Evolutionary conservation across 1,140 invertebrate genomes (phyloP), one percentile per base, ranked within the genome.

Genomic region (Drosophila erecta): DNA sequence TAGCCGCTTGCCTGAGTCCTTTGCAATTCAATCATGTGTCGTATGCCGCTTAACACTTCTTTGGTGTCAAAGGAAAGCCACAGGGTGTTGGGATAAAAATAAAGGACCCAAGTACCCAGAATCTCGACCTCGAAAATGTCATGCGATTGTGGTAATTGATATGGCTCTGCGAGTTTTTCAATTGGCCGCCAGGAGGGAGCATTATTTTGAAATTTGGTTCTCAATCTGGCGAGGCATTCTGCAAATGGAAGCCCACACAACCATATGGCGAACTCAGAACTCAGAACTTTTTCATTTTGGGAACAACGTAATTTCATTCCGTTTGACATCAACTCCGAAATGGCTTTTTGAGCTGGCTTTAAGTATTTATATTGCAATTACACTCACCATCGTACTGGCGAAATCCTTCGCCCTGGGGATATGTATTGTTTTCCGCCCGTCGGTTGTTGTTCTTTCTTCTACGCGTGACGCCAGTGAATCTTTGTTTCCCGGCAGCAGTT

Each of bases 281-380:
- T 55, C 78, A 70, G 60, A 86, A 83, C 46, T 86, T 86, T 81
- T 75, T n/a, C 41, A 44, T 62, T 71, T 71, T 43, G 58, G 66
- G 66, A 87, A 79, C 22, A 73, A 74, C 51, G 73, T 64, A 77
- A 83, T 83, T 87, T 65, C 50, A 60, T 72, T 67, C 67, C 46
- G 65, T 67, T 69, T 86, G 58, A 72, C 79, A 72, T 81, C 60
- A 62, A 51, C 51, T 79, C 49, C 59, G 38, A 46, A 76, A 79
- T 62, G 83, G 79, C 79, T 86, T 87, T 74, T 61, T 38, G 27
- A 40, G 40, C 24, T 49, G 46, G 58, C 33, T 85, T 76, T 64
- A 66, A 86, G 66, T 79, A 83, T 83, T 86, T 79, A 72, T 64
- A 73, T 69, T 83, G 66, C 76, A 79, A 83, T 86, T 83, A 83